These are phyloP conservation scores for Denticeps clupeoides DNA, from an alignment of 2,797 vertebrate species.

Conservation along the genomic window DNA sequence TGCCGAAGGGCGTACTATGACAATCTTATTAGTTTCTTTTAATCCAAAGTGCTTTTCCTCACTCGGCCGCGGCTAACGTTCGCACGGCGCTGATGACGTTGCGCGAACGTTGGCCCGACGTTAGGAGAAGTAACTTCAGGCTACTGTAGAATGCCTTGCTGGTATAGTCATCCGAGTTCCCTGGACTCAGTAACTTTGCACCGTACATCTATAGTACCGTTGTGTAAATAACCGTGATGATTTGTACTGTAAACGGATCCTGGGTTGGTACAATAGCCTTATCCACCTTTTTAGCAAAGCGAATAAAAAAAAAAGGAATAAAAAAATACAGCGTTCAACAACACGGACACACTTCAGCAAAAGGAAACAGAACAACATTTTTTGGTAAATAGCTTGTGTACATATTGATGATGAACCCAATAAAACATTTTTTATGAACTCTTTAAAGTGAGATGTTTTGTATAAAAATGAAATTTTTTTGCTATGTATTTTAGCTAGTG, in stretches of 20 bases:
- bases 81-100: slow-evolving; percentile 7
- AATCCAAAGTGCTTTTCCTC: slow-evolving; percentile 71
- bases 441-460: slow-evolving; percentile 97
- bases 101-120: slow-evolving; percentile 37
- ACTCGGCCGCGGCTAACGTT: background rate
- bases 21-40: slow-evolving; percentile 95
- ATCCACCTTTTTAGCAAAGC: slow-evolving; percentile 90
- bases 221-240: slow-evolving; percentile 98
- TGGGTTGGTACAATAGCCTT: slow-evolving; percentile 98
- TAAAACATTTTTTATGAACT: slow-evolving; percentile 92
- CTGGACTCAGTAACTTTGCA: slow-evolving; percentile 89
- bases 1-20: slow-evolving; percentile 77
- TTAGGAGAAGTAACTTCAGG: slow-evolving; percentile 54
- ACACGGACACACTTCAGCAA: slow-evolving; percentile 31
- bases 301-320: slow-evolving; percentile 57
- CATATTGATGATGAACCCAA: slow-evolving; percentile 76
- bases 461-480: slow-evolving; percentile 99
- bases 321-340: slow-evolving; percentile 46
- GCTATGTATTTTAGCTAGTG: slow-evolving; percentile 99
- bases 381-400: slow-evolving; percentile 99
- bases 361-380: slow-evolving; percentile 62
- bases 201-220: slow-evolving; percentile 76
- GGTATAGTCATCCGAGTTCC: slow-evolving; percentile 80
- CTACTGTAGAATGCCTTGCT: slow-evolving; percentile 99
- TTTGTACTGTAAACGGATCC: slow-evolving; percentile 93